These are phyloP conservation scores for Stegostoma tigrinum DNA, from an alignment of 2,113 vertebrate species.

Conservation along the genomic window DNA sequence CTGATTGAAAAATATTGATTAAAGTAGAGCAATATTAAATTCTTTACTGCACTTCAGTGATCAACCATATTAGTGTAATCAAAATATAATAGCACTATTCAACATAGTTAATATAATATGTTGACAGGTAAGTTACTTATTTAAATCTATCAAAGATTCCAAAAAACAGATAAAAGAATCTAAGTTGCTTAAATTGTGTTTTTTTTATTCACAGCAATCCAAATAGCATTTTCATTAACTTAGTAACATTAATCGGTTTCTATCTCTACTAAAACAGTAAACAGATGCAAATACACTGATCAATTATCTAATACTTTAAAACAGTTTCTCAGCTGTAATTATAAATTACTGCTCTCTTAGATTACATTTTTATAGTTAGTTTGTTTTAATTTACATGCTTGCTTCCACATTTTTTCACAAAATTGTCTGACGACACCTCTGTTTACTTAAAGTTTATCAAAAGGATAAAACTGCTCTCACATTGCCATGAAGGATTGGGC, in stretches of 20 bases:
- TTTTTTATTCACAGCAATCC: not conserved
- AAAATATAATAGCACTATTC: not conserved
- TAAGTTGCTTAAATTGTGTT: not conserved
- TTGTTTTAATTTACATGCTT: not conserved
- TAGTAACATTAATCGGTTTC: not conserved
- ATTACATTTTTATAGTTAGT: not conserved
- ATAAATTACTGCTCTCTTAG: not conserved
- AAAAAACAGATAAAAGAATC: not conserved
- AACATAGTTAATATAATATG: not conserved
- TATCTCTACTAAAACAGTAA: not conserved
- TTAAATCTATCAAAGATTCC: not conserved
- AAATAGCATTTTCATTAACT: not conserved
- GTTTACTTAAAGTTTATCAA: not conserved
- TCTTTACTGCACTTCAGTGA: not conserved
- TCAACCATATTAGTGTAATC: not conserved
- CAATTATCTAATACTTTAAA: not conserved
- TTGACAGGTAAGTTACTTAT: not conserved
- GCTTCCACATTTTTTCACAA: not conserved
- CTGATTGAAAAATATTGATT: not conserved
- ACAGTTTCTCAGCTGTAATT: not conserved
- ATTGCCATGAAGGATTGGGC: not conserved
- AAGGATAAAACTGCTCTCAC: not conserved
- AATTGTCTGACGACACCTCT: not conserved
- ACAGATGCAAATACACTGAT: not conserved
- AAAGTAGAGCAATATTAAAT: not conserved